Conservation (phyloP, 2,113 vertebrate genomes). For the Sebastes fasciatus region DNA sequence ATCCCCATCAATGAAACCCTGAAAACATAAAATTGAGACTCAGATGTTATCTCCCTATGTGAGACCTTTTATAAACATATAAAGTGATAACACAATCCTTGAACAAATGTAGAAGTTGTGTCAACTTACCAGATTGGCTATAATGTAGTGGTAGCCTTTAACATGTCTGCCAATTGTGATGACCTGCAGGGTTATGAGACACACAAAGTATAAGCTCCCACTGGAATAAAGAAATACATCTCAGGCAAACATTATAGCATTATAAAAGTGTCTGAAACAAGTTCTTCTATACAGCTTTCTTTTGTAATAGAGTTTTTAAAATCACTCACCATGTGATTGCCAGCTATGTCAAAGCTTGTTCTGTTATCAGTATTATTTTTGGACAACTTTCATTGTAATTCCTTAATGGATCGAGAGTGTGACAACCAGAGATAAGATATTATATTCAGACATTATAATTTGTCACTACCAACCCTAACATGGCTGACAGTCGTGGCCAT, state of each 20-base stretch:
- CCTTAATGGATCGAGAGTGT: background rate
- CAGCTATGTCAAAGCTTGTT: background rate
- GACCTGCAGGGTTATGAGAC: constrained; percentile 82
- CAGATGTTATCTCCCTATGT: background rate
- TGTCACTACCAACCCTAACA: constrained; percentile 12
- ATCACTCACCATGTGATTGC: background rate
- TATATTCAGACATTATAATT: constrained; percentile 29
- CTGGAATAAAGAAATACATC: background rate
- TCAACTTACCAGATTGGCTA: constrained; percentile 95
- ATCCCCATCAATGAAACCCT: constrained; percentile 98
- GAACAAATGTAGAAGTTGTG: background rate
- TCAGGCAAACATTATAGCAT: background rate
- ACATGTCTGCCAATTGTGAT: constrained; percentile 99
- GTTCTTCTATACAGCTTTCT: background rate
- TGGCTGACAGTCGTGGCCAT: constrained; percentile 25
- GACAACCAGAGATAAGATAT: constrained; percentile 13
- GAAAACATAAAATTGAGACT: constrained; percentile 17
- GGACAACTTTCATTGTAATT: background rate
- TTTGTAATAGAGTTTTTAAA: background rate
- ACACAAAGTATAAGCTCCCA: background rate
- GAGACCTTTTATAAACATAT: background rate
- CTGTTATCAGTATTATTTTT: background rate
- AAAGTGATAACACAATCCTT: background rate
- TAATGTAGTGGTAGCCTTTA: constrained; percentile 99
- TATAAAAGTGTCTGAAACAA: background rate